Conservation (phyloP, 2,113 vertebrate species). For the Ovis canadensis region DNA sequence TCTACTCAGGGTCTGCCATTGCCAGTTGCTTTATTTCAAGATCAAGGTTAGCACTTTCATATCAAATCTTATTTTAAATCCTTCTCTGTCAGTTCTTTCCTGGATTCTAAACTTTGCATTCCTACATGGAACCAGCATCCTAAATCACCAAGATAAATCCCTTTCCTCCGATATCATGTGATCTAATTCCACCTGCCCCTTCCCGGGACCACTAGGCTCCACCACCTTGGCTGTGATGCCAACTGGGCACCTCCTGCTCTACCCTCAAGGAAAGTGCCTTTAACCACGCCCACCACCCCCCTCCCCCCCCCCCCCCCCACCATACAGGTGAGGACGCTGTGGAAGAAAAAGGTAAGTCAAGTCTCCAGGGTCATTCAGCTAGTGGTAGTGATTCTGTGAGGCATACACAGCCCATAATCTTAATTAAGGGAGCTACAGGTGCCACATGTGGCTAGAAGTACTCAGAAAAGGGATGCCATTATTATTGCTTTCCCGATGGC, state of each 20-base stretch:
- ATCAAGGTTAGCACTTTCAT: conserved; percentile 82
- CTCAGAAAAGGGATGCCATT: neutral
- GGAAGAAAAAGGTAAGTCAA: neutral
- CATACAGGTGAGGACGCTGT: neutral
- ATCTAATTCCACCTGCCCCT: conserved; percentile 80
- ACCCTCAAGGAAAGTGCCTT: neutral
- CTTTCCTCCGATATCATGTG: conserved; percentile 80
- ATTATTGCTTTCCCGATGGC: neutral
- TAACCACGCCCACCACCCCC: neutral
- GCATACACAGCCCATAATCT: neutral
- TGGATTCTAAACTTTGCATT: conserved; percentile 81
- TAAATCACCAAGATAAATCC: conserved; percentile 83
- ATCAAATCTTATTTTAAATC: conserved; percentile 83
- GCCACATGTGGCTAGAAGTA: accelerated
- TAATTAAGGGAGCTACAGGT: neutral
- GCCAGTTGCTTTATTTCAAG: conserved; percentile 62
- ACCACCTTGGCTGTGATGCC: neutral
- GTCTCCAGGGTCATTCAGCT: neutral
- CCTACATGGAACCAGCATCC: conserved; percentile 84
- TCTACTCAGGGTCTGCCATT: conserved; percentile 49
- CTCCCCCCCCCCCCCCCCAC: neutral
- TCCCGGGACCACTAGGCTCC: neutral
- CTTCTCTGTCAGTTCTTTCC: conserved; percentile 80
- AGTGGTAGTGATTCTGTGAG: neutral
- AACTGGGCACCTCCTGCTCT: neutral